A percentile compares a stretch with the other conserved stretches of the same genome.
Conservation (phyloP, 2,797 vertebrate species). For the Clarias laeviceps region DNA sequence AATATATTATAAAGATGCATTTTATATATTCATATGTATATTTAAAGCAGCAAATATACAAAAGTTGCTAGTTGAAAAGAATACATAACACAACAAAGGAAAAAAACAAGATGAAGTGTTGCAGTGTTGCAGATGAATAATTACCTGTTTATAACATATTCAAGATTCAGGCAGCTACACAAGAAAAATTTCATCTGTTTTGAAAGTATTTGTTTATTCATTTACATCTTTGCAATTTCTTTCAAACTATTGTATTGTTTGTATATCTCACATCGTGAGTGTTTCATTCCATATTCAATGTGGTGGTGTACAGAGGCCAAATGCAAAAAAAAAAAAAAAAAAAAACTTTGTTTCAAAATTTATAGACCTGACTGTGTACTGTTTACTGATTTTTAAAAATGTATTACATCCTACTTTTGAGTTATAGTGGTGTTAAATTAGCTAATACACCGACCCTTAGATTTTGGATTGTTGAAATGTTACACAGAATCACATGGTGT, state of each 20-base stretch:
- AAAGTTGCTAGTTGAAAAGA: not conserved
- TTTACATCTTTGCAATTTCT: not conserved
- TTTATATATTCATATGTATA: not conserved
- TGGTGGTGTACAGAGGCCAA: no score
- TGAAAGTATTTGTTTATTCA: conserved; percentile 12
- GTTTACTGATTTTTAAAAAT: not conserved
- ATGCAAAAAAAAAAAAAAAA: no score
- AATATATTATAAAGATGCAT: not conserved
- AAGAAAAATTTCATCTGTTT: not conserved
- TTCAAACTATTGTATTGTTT: not conserved
- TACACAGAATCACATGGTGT: not conserved
- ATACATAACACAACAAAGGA: not conserved
- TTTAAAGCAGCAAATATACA: not conserved
- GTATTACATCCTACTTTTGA: not conserved
- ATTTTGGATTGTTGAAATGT: not conserved
- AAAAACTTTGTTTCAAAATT: no score
- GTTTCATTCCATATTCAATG: no score
- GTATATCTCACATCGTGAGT: not conserved
- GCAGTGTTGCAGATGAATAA: no score
- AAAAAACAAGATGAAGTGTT: not conserved
- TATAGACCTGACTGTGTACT: no score
- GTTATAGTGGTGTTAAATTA: not conserved
- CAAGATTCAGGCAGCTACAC: not conserved
- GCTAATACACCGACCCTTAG: not conserved
- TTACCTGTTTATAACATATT: not conserved